These are phyloP conservation scores for Antrozous pallidus DNA, from an alignment of 2,797 vertebrate species.

Conservation along the genomic window DNA sequence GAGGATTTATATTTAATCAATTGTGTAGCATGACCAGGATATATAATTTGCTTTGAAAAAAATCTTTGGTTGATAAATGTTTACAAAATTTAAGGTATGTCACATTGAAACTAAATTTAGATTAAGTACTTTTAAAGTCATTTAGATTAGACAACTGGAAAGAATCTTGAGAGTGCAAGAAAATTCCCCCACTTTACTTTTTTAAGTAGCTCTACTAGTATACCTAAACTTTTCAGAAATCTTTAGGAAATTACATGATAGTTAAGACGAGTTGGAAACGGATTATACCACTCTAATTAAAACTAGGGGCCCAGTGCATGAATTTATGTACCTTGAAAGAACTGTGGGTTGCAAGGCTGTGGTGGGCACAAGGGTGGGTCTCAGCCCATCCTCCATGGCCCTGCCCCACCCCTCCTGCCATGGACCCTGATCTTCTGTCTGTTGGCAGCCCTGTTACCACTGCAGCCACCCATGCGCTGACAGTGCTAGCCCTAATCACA, in stretches of 20 bases:
- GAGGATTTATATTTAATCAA: constrained; percentile 37
- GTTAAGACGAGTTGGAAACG: neutral
- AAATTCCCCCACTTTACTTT: neutral
- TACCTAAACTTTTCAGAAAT: neutral
- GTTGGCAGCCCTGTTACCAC: too few species aligned
- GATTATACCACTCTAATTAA: neutral
- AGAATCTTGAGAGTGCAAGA: neutral
- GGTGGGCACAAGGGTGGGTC: too few species aligned
- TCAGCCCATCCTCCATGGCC: too few species aligned
- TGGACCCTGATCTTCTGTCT: too few species aligned
- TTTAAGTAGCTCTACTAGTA: neutral
- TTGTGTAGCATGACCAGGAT: constrained; percentile 12
- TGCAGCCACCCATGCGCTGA: too few species aligned
- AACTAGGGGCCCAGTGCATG: neutral
- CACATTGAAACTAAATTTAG: neutral
- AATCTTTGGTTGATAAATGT: neutral
- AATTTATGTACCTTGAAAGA: too few species aligned
- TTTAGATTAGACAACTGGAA: neutral
- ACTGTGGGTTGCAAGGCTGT: too few species aligned
- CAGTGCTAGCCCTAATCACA: too few species aligned
- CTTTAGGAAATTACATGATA: neutral
- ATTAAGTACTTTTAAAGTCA: neutral
- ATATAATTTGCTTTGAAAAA: constrained; percentile 25
- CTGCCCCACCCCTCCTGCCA: too few species aligned
- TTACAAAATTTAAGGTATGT: neutral